Evolutionary conservation across 2,797 vertebrate genomes (phyloP).

Genomic region (Enteromius radiatus): DNA sequence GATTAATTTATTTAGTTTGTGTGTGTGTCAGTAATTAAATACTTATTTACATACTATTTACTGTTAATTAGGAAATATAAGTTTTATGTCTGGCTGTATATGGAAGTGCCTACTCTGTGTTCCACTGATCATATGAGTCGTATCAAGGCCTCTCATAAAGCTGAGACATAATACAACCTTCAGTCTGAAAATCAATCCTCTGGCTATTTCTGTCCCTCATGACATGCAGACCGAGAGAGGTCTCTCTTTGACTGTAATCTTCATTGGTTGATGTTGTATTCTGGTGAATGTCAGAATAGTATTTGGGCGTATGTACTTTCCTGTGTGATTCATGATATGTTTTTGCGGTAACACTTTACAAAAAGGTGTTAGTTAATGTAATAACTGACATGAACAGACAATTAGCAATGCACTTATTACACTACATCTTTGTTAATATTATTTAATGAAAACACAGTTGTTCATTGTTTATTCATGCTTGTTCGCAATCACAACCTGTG

Average conservation of each 20-base stretch:
- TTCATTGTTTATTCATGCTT: too few species aligned
- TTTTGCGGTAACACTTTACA: too few species aligned
- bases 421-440: too few species aligned
- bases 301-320: background rate
- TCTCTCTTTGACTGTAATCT: background rate
- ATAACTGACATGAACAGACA: too few species aligned
- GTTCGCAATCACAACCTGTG: too few species aligned
- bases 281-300: background rate
- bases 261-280: background rate
- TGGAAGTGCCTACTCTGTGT: background rate
- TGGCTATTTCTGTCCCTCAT: slow-evolving; percentile 27
- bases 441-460: too few species aligned
- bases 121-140: background rate
- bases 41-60: background rate
- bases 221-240: background rate
- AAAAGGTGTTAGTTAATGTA: too few species aligned
- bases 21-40: background rate
- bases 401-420: too few species aligned
- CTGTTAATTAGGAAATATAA: background rate
- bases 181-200: slow-evolving; percentile 20
- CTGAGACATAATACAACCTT: background rate
- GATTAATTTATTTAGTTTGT: background rate
- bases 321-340: background rate
- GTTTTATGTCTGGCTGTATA: background rate
- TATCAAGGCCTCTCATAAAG: slow-evolving; percentile 14